These are phyloP conservation scores for Phymatocera aterrima DNA, from an alignment of 2,888 invertebrate genomes.

Conservation along the genomic window DNA sequence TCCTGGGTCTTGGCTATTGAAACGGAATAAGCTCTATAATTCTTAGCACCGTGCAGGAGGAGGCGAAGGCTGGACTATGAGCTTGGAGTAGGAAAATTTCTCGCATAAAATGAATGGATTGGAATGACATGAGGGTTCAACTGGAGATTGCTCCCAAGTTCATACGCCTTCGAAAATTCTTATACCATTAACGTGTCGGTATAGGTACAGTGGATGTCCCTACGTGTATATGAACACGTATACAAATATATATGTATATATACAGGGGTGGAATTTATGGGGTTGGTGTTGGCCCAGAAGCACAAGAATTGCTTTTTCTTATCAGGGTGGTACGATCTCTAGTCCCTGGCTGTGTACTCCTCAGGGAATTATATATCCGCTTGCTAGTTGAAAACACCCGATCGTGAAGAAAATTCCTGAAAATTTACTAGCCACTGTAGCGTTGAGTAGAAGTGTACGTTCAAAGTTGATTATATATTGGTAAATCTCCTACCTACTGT, in stretches of 20 bases:
- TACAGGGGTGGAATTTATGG: constrained; percentile 3
- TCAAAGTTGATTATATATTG: constrained; percentile 8
- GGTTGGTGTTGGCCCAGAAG: constrained; percentile 20
- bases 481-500: background rate
- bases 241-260: background rate
- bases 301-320: constrained; percentile 19
- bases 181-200: too few relatives aligned
- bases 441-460: too few relatives aligned
- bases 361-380: background rate
- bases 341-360: constrained; percentile 9
- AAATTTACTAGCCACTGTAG: constrained; percentile 28
- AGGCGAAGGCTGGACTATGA: background rate
- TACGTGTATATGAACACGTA: too few relatives aligned
- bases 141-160: background rate
- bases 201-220: too few relatives aligned
- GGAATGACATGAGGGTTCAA: background rate
- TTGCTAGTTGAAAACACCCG: background rate
- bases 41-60: background rate
- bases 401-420: constrained; percentile 23
- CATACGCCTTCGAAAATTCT: background rate
- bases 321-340: constrained; percentile 17
- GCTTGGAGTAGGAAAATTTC: constrained; percentile 1
- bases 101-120: constrained; percentile 5
- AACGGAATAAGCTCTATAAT: constrained; percentile 14
- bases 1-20: background rate